phyloP scores from a whole-genome alignment of 2,888 invertebrate species.

The Gari tellinella region DNA sequence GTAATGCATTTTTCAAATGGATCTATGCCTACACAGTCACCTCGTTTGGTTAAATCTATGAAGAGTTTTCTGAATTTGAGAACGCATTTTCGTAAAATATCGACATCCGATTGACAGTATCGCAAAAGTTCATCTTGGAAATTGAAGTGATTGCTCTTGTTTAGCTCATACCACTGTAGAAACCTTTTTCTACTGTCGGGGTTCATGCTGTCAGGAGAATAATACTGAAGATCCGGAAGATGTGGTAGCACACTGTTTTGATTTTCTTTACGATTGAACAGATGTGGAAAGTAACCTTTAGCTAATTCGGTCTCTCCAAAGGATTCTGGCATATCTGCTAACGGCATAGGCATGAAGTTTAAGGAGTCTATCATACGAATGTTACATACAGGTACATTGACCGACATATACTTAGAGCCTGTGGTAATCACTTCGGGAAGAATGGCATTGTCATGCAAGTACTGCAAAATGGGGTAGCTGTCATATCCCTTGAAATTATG shows the following conservation, averaged over 20 bases:
- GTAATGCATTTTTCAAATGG: constrained; percentile 23
- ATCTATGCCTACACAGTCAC: constrained; percentile 11
- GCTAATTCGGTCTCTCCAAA: constrained; percentile 15
- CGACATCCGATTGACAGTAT: constrained; percentile 33
- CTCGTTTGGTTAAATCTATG: constrained; percentile 4
- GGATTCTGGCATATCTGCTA: constrained; percentile 23
- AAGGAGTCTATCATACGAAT: constrained; percentile 27
- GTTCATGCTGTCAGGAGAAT: constrained; percentile 29
- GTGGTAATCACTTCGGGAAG: constrained; percentile 24
- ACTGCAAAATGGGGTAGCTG: constrained; percentile 20
- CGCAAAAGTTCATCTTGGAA: constrained; percentile 29
- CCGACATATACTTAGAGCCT: constrained; percentile 21
- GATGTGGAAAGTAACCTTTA: constrained; percentile 40
- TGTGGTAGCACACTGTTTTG: constrained; percentile 9
- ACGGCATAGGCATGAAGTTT: too few relatives aligned
- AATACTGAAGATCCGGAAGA: constrained; percentile 17
- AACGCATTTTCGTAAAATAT: too few relatives aligned
- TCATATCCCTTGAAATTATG: constrained; percentile 45
- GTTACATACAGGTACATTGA: constrained; percentile 22
- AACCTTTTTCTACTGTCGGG: constrained; percentile 2
- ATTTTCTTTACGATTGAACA: too few relatives aligned
- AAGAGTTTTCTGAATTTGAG: constrained; percentile 28
- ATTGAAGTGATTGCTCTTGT: constrained; percentile 17
- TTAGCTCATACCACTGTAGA: constrained; percentile 9
- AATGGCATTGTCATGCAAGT: constrained; percentile 22